Conservation (phyloP, 53 echinoderm and acorn worm genomes). For the Glandiceps talaboti region DNA sequence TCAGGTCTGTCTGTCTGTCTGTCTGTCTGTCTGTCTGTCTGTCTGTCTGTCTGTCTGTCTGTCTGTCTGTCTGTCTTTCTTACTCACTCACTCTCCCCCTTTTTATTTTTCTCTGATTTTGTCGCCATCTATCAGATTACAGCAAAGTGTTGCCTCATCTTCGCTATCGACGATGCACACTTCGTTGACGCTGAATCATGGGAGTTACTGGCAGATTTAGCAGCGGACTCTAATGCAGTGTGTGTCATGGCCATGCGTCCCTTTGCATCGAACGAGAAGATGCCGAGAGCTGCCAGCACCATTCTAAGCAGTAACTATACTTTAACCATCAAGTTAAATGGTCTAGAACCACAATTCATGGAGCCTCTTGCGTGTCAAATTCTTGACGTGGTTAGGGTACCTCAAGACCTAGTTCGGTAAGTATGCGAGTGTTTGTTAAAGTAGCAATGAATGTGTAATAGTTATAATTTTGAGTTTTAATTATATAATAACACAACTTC, state of each 20-base stretch:
- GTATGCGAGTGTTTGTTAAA: constrained; percentile 4
- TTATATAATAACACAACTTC: too few species aligned
- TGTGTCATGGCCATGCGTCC: constrained; percentile 40
- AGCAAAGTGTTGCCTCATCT: not conserved
- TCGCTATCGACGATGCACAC: constrained; percentile 95
- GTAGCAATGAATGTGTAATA: too few species aligned
- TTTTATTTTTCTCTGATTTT: too few species aligned
- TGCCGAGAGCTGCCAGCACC: constrained; percentile 35
- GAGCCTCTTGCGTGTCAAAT: constrained; percentile 79
- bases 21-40: too few species aligned
- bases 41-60: too few species aligned
- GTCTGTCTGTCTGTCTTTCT: too few species aligned
- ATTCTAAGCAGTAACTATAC: constrained; percentile 41
- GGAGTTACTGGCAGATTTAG: constrained; percentile 56
- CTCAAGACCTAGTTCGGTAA: constrained; percentile 79
- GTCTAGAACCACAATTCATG: constrained; percentile 68
- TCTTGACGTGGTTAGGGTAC: constrained; percentile 63
- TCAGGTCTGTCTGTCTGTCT: too few species aligned
- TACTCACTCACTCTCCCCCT: too few species aligned
- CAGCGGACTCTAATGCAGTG: constrained; percentile 38
- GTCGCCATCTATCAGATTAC: too few species aligned
- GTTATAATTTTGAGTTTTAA: too few species aligned
- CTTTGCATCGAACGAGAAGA: constrained; percentile 29
- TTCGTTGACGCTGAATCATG: constrained; percentile 91
- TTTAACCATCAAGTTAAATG: constrained; percentile 49